A percentile compares a stretch with the other conserved stretches of the same genome.
Conservation (phyloP, 1,140 invertebrate genomes). For the Aculops lycopersici region DNA sequence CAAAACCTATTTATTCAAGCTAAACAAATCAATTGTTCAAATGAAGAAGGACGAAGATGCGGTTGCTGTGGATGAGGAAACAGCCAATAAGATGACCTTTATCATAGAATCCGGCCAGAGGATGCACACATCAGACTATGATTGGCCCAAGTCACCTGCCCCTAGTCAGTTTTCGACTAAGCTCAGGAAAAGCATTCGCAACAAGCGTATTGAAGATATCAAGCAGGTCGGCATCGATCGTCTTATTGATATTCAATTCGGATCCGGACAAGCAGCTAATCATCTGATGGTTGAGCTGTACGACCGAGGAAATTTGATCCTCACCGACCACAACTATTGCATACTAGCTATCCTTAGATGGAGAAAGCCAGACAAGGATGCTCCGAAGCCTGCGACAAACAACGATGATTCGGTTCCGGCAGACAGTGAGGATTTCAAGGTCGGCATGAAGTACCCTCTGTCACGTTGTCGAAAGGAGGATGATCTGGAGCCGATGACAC, state of each 20-base stretch:
- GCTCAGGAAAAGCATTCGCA: constrained; percentile 80
- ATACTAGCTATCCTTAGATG: constrained; percentile 77
- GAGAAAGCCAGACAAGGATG: constrained; percentile 23
- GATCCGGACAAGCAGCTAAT: constrained; percentile 63
- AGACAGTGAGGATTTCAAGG: constrained; percentile 9
- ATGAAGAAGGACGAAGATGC: constrained; percentile 19
- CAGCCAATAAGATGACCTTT: constrained; percentile 36
- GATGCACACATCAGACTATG: constrained; percentile 72
- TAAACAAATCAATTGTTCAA: constrained; percentile 28
- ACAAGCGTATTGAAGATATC: constrained; percentile 60
- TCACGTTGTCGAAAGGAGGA: background rate
- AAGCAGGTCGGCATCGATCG: constrained; percentile 55
- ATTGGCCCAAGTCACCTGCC: constrained; percentile 87
- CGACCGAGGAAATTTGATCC: constrained; percentile 76
- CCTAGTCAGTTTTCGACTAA: constrained; percentile 95
- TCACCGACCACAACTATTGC: constrained; percentile 62
- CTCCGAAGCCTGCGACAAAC: background rate
- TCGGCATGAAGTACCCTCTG: constrained; percentile 10
- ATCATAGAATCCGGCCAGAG: constrained; percentile 73
- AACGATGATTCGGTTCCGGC: constrained; percentile 2
- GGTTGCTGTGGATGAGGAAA: constrained; percentile 15
- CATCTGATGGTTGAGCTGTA: constrained; percentile 87
- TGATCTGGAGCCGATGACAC: background rate
- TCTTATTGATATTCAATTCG: constrained; percentile 73
- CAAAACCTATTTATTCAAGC: constrained; percentile 71